These are phyloP conservation scores for Eristalis intricaria DNA, from an alignment of 2,888 invertebrate genomes.

Conservation along the genomic window DNA sequence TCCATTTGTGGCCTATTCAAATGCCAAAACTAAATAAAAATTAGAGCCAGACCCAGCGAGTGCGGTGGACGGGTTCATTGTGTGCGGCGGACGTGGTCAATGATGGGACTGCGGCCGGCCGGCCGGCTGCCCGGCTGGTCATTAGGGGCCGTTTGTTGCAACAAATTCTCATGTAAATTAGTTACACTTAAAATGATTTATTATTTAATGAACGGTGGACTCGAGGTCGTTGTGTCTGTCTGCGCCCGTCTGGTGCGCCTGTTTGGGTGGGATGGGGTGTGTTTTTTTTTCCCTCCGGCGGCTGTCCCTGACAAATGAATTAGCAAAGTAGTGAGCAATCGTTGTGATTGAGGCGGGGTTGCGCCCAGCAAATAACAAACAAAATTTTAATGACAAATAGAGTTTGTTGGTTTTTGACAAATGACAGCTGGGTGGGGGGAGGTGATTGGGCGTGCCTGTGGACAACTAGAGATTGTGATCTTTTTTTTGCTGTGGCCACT, in stretches of 20 bases:
- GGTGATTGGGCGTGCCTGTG: background rate
- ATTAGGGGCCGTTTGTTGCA: slow-evolving; percentile 63
- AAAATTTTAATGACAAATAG: slow-evolving; percentile 41
- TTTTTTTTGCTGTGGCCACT: no score
- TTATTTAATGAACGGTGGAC: slow-evolving; percentile 66
- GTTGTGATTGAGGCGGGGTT: slow-evolving; percentile 25
- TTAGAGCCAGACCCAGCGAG: slow-evolving; percentile 22
- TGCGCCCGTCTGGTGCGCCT: background rate
- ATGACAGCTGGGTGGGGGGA: background rate
- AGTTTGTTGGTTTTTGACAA: slow-evolving; percentile 46
- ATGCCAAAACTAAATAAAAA: slow-evolving; percentile 65
- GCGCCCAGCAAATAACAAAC: slow-evolving; percentile 44
- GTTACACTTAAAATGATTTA: slow-evolving; percentile 70
- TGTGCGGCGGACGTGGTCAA: slow-evolving; percentile 43
- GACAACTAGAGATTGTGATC: no score
- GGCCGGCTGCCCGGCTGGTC: slow-evolving; percentile 52
- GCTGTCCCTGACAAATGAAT: slow-evolving; percentile 35
- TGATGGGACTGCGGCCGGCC: slow-evolving; percentile 26
- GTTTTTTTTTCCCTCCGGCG: background rate
- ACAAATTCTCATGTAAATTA: slow-evolving; percentile 69
- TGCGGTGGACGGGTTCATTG: slow-evolving; percentile 10
- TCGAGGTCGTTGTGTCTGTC: background rate
- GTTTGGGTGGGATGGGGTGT: background rate
- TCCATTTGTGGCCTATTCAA: slow-evolving; percentile 69
- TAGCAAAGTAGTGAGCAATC: slow-evolving; percentile 44